A percentile compares a stretch with the other conserved stretches of the same genome.
Conservation (phyloP, 2,113 vertebrate species). For the Oncorhynchus tshawytscha region DNA sequence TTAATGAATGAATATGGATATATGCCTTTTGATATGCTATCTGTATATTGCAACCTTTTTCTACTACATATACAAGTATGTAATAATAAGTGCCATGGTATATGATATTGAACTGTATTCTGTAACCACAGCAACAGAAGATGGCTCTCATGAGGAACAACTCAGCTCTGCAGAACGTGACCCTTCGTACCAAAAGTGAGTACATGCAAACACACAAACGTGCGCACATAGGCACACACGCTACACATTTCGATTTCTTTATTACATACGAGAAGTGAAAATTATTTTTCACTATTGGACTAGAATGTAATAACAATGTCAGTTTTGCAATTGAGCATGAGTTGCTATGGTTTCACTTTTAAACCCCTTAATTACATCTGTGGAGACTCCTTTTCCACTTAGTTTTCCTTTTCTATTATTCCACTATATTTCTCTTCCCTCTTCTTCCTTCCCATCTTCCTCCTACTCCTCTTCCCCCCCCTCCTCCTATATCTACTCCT, state of each 20-base stretch:
- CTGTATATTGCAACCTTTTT: too few relatives aligned
- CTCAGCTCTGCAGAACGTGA: slow-evolving; percentile 81
- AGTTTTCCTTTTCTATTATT: not conserved
- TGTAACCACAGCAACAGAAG: slow-evolving; percentile 83
- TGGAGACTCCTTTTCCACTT: not conserved
- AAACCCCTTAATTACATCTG: too few relatives aligned
- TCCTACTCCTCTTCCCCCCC: not conserved
- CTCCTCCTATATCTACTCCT: not conserved
- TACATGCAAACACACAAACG: slow-evolving; percentile 10
- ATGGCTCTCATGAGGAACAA: slow-evolving; percentile 81
- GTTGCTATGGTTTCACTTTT: too few relatives aligned
- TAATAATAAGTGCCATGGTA: not conserved
- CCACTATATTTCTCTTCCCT: not conserved
- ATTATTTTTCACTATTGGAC: not conserved
- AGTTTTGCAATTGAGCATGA: too few relatives aligned
- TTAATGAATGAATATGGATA: too few relatives aligned
- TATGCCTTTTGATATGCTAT: too few relatives aligned
- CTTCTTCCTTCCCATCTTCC: not conserved
- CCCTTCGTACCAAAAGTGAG: slow-evolving; percentile 85
- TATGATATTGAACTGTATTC: slow-evolving; percentile 10
- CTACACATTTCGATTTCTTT: not conserved
- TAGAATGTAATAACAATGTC: too few relatives aligned
- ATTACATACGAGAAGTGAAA: not conserved
- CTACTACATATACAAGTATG: too few relatives aligned
- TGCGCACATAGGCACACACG: not conserved